Evolutionary conservation across 2,888 invertebrate genomes (phyloP).

Genomic region (Scaptomyza polygonia): DNA sequence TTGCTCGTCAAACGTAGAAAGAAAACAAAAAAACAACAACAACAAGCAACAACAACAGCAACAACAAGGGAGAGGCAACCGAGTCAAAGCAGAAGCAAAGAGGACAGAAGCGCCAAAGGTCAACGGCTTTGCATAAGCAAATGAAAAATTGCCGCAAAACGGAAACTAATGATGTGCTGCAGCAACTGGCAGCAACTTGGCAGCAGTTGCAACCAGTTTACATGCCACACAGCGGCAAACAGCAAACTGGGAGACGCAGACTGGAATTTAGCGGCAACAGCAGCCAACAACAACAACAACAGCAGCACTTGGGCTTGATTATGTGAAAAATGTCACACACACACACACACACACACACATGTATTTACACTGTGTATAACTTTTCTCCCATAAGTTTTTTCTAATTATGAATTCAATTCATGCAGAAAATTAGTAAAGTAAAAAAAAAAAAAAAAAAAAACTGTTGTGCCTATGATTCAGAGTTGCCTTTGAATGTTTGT

Average conservation of each 20-base stretch:
- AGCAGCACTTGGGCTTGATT: conserved; percentile 77
- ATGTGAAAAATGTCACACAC: conserved; percentile 81
- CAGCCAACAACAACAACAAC: conserved; percentile 31
- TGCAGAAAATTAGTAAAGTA: conserved; percentile 76
- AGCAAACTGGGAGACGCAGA: conserved; percentile 48
- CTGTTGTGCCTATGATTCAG: conserved; percentile 50
- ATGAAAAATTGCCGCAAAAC: conserved; percentile 82
- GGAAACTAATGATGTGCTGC: conserved; percentile 82
- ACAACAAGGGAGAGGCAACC: not conserved
- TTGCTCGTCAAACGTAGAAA: conserved; percentile 8
- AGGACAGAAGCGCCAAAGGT: conserved; percentile 57
- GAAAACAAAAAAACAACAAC: no score
- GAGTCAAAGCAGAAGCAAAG: conserved; percentile 5
- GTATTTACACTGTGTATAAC: conserved; percentile 19
- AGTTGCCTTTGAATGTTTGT: conserved; percentile 21
- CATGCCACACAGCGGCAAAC: conserved; percentile 23
- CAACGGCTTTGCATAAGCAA: conserved; percentile 76
- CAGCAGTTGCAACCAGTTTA: conserved; percentile 57
- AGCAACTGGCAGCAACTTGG: conserved; percentile 42
- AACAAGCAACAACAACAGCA: not conserved
- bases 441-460: conserved; percentile 39
- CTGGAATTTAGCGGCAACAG: conserved; percentile 73
- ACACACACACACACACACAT: conserved; percentile 26
- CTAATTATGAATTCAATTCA: conserved; percentile 81
- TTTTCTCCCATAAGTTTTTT: conserved; percentile 48